A percentile compares a stretch with the other conserved stretches of the same genome.
Conservation (phyloP, 2,113 vertebrate species). For the Otolemur garnettii region DNA sequence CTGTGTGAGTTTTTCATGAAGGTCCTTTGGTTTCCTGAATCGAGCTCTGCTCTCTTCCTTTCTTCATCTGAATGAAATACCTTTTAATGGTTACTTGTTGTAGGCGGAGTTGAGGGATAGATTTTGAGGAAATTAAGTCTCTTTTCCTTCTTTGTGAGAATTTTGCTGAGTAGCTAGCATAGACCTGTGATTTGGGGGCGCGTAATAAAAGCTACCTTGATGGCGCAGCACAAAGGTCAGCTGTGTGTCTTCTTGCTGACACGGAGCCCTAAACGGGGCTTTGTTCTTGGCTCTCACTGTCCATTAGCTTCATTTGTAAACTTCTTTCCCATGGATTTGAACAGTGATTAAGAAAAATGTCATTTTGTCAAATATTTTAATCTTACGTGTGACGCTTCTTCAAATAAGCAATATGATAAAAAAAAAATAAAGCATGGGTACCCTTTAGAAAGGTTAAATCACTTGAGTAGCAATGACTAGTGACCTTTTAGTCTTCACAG, state of each 20-base stretch:
- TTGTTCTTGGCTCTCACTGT: neutral
- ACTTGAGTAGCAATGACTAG: slow-evolving; percentile 16
- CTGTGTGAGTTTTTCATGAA: neutral
- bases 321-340: neutral
- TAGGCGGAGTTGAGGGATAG: neutral
- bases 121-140: neutral
- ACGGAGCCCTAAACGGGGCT: neutral
- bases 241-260: neutral
- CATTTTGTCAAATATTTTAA: slow-evolving; percentile 45
- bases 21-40: neutral
- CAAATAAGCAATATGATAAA: neutral
- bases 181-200: neutral
- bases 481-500: slow-evolving; percentile 28
- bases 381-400: neutral
- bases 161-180: neutral
- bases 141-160: neutral
- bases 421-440: neutral
- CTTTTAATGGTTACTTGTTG: neutral
- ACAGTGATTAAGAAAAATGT: neutral
- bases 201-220: neutral
- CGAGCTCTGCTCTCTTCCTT: neutral
- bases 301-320: slow-evolving; percentile 35
- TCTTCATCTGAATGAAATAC: neutral
- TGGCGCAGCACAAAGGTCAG: neutral
- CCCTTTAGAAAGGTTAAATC: slow-evolving; percentile 50